Percentiles rank a stretch among this genome's conserved stretches.
Evolutionary conservation across 2,797 vertebrate species (phyloP).

Genomic region (Bryconaethiops microstoma): DNA sequence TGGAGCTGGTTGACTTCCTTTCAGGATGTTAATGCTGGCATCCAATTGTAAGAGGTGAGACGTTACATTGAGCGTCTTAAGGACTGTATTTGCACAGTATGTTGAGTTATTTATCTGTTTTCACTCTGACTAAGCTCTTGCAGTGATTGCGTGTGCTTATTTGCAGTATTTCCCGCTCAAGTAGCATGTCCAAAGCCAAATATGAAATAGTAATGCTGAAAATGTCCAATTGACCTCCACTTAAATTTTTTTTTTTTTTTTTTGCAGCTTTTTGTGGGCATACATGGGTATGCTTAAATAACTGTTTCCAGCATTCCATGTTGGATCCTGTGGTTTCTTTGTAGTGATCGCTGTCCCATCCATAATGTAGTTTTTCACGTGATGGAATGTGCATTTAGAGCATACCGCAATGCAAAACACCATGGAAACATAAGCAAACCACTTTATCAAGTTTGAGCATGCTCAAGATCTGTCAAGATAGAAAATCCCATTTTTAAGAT

Average conservation of each 20-base stretch:
- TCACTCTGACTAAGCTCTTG: not conserved
- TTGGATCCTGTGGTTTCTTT: not conserved
- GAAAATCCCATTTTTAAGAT: not conserved
- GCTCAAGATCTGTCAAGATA: conserved; percentile 12
- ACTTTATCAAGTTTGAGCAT: conserved; percentile 12
- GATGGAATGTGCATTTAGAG: conserved; percentile 2
- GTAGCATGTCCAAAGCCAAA: not conserved
- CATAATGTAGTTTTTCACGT: not conserved
- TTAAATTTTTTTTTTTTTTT: too few relatives aligned
- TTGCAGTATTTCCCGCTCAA: not conserved
- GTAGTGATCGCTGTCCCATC: not conserved
- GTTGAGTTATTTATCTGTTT: not conserved
- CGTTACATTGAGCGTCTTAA: not conserved
- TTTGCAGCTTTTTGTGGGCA: not conserved
- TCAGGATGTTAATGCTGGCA: conserved; percentile 21
- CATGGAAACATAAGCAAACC: conserved; percentile 5
- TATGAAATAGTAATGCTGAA: not conserved
- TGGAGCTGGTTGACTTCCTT: conserved; percentile 8
- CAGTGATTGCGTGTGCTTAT: not conserved
- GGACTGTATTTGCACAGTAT: not conserved
- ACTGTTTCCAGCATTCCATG: not conserved
- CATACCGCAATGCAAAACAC: not conserved
- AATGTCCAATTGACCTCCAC: not conserved
- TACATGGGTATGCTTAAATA: not conserved
- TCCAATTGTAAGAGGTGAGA: conserved; percentile 6